Base-by-base conservation (phyloP, 2,888 invertebrate species). In the Ichneumoninae sp. region DNA sequence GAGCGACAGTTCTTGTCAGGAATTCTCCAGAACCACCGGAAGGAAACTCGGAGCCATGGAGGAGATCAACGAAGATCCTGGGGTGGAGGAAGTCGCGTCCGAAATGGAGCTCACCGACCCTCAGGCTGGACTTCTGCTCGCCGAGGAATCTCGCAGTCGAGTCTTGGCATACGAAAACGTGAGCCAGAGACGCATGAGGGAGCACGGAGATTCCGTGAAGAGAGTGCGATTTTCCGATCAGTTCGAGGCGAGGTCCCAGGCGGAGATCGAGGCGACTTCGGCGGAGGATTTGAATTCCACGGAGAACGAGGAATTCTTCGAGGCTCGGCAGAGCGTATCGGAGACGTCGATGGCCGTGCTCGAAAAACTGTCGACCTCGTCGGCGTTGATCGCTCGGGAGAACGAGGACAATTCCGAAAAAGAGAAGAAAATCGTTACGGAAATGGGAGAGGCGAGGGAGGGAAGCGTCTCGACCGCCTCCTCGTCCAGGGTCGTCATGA, bases 401-500 rank as follows among this genome's bases (percentile, higher is more conserved):
- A 89, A 88, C 44, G 75, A 68, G 50, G 80, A 70, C 3, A 88
- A 89, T 33, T 22, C 62, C 0, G 79, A 86, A 7, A 88, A 88
- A 30, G 89, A 91, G n/a, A 72, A 70, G 2, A 66, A 62, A 10
- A 74, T 68, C 1, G 69, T 30, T 5, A 66, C 54, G 16, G 22
- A 78, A 4, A 36, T 2, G 0, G 5, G 0, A 68, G 19, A 54
- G 5, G 57, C 30, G 10, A 26, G 47, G 19, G 22, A 44, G 26
- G 13, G 30, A 16, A 72, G n/a, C 2, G 19, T 44, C 13, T 16
- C 10, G 26, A 60, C 69, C 5, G 47, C 82, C 0, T 86, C 83
- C 13, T 85, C 90, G 1, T 90, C 91, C 8, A 86, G 90, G 16
- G 88, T 93, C 44, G 71, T 93, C 1, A 92, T 93, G 92, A 92